These are phyloP conservation scores for Lagria hirta DNA, from an alignment of 2,888 invertebrate genomes.

Conservation along the genomic window DNA sequence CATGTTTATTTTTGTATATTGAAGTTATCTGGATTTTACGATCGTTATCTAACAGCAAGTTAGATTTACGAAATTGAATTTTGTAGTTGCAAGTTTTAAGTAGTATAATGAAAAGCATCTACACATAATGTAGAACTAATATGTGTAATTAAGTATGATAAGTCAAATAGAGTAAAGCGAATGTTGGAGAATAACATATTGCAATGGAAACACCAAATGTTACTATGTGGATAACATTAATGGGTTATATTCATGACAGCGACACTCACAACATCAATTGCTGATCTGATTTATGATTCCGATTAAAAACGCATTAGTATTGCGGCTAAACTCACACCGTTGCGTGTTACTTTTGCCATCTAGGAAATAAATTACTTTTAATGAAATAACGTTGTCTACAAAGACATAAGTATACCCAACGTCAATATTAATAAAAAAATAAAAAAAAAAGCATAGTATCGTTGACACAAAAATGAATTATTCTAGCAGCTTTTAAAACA, in stretches of 20 bases:
- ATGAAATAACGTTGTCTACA: no score
- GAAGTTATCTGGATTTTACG: no score
- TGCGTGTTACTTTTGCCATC: conserved; percentile 11
- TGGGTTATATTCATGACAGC: conserved; percentile 23
- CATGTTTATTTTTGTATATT: no score
- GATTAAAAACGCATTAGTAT: conserved; percentile 28
- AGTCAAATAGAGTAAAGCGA: conserved; percentile 11
- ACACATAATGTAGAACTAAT: conserved; percentile 11
- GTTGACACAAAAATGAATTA: no score
- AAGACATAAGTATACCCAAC: no score
- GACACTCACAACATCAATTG: conserved; percentile 23
- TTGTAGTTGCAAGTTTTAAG: no score
- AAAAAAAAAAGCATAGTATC: no score
- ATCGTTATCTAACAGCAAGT: no score
- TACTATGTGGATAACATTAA: conserved; percentile 24
- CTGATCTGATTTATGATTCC: conserved; percentile 26
- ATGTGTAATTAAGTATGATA: conserved; percentile 15
- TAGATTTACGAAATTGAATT: no score
- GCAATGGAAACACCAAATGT: conserved; percentile 17
- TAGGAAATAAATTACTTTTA: conserved; percentile 13
- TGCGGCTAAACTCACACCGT: conserved; percentile 2
- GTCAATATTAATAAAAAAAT: no score
- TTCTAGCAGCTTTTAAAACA: no score
- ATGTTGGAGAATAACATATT: conserved; percentile 19
- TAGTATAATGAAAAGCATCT: conserved; percentile 4